Percentiles rank a stretch among this genome's conserved stretches.
Evolutionary conservation across 2,113 vertebrate genomes (phyloP).

Genomic region (Actenoides hombroni): DNA sequence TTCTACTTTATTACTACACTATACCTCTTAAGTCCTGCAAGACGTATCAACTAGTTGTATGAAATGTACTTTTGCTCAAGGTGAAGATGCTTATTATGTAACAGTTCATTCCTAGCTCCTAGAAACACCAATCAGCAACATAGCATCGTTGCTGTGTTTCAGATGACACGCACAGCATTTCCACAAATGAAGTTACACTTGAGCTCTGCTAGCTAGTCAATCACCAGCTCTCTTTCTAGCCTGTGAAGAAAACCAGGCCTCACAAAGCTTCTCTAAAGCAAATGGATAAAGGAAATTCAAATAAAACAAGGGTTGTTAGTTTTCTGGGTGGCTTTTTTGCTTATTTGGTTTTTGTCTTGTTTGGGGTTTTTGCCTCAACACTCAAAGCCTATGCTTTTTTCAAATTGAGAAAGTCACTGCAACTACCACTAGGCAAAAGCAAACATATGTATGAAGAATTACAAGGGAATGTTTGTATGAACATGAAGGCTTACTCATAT

Average conservation of each 20-base stretch:
- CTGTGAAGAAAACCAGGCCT: not conserved
- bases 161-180: not conserved
- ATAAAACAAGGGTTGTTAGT: not conserved
- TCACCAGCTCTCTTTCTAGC: not conserved
- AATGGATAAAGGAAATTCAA: not conserved
- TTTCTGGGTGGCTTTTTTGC: not conserved
- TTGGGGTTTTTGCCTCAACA: not conserved
- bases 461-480: not conserved
- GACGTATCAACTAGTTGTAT: not conserved
- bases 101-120: not conserved
- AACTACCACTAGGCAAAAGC: not conserved
- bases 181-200: not conserved
- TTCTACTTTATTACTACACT: not conserved
- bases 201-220: not conserved
- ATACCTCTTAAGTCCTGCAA: accelerated
- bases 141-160: not conserved
- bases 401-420: not conserved
- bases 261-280: not conserved
- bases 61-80: not conserved
- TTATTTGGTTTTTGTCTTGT: not conserved
- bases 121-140: not conserved
- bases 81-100: not conserved
- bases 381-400: not conserved
- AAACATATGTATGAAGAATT: not conserved
- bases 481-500: not conserved